Evolutionary conservation across 2,113 vertebrate genomes (phyloP).

Genomic region (Ammodytes dubius): DNA sequence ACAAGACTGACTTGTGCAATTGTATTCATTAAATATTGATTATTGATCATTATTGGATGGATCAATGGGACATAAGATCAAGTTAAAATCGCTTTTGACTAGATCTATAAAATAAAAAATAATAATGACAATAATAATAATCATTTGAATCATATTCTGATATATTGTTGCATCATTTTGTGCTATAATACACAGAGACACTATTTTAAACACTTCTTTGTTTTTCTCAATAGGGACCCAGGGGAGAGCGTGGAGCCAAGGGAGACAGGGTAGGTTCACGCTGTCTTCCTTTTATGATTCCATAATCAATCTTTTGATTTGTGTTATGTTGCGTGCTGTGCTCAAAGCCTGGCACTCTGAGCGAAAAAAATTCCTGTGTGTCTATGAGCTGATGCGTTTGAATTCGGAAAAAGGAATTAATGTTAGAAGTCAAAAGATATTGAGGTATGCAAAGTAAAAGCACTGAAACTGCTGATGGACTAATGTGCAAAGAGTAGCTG

Average conservation of each 20-base stretch:
- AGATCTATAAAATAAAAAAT: not conserved
- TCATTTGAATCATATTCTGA: not conserved
- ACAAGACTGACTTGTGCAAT: not conserved
- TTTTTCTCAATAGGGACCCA: slow-evolving; percentile 87
- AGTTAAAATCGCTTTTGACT: not conserved
- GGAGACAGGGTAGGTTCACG: slow-evolving; percentile 89
- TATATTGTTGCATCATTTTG: rapidly evolving
- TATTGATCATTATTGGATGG: not conserved
- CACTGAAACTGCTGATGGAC: not conserved
- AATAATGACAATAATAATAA: not conserved
- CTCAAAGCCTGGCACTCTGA: not conserved
- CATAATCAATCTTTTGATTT: not conserved
- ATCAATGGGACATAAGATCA: not conserved
- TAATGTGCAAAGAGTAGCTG: not conserved
- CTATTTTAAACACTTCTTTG: not conserved
- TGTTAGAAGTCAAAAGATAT: not conserved
- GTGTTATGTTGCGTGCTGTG: not conserved
- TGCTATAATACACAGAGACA: not conserved
- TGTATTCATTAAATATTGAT: not conserved
- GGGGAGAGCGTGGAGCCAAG: slow-evolving; percentile 90
- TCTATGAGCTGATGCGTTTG: slow-evolving; percentile 1
- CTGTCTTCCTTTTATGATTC: slow-evolving; percentile 10
- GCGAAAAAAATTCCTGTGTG: not conserved
- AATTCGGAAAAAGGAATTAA: not conserved
- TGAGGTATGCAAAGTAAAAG: no score